Evolutionary conservation across 2,113 vertebrate species (phyloP), one percentile per base, ranked within the genome.

Genomic region (Mirounga angustirostris): DNA sequence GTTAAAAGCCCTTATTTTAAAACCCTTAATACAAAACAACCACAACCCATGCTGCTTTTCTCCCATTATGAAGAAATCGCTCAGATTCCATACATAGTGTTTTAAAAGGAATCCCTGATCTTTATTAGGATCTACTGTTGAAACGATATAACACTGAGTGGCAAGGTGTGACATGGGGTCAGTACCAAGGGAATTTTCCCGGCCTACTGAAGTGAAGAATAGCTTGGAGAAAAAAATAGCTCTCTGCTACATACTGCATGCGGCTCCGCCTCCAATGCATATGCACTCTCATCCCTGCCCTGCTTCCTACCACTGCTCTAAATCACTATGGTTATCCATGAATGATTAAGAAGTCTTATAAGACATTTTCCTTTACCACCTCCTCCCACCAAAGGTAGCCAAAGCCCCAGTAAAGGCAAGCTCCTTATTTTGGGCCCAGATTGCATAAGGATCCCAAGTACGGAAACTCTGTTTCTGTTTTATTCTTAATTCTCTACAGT

Each of bases 221-320:
- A 85, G 21, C 78, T 91, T 84, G 28, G 54, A 88, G 91, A 33
- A 81, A 95, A 95, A 95, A 95, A 91, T 82, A 94, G 80, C 88
- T 96, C 82, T 54, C 93, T 94, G 82, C 94, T 94, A 46, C 91
- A 85, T 95, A 96, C 96, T 93, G 50, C 67, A 89, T 93, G 86
- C 7, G 73, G 73, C 86, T 73, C 87, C 28, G 58, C 74, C 76
- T 90, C 91, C 88, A 76, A 10, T 18, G 50, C 89, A 46, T 12
- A 30, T 15, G 61, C 52, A 26, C 76, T 46, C 19, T 69, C 61
- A 26, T 65, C 43, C 73, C 56, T n/a, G 59, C 52, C 73, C 56
- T n/a, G 59, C 52, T 81, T 96, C 93, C 89, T 94, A 78, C 43
- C 94, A 89, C 50, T 69, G 30, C 28, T 83, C 61, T 80, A 91